Evolutionary conservation across 2,888 invertebrate species (phyloP).

Genomic region (Geophilus truncorum): DNA sequence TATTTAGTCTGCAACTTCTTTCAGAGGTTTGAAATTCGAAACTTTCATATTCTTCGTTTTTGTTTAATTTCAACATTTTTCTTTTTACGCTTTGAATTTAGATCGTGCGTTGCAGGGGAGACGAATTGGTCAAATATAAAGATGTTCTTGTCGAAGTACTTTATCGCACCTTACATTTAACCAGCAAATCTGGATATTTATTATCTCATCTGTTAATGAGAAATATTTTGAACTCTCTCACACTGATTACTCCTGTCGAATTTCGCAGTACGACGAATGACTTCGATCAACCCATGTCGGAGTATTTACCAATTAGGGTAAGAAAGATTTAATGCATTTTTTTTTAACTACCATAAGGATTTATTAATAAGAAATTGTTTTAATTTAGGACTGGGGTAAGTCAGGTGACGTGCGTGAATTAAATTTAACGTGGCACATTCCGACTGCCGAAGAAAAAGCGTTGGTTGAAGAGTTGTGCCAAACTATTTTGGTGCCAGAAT

Average conservation of each 20-base stretch:
- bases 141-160: conserved; percentile 62
- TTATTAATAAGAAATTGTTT: neutral
- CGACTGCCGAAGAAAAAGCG: conserved; percentile 62
- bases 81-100: conserved; percentile 46
- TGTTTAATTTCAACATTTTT: neutral
- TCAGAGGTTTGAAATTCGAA: conserved; percentile 56
- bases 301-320: conserved; percentile 64
- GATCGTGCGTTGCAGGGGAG: conserved; percentile 63
- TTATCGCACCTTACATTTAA: conserved; percentile 63
- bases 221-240: conserved; percentile 57
- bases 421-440: conserved; percentile 71
- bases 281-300: conserved; percentile 60
- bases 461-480: conserved; percentile 60
- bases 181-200: conserved; percentile 61
- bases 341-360: neutral
- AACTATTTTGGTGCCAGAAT: conserved; percentile 58
- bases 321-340: conserved; percentile 33
- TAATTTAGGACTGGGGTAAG: conserved; percentile 69
- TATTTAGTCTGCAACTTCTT: conserved; percentile 70
- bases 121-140: conserved; percentile 61
- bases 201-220: conserved; percentile 60
- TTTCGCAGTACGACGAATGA: conserved; percentile 59
- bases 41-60: conserved; percentile 1
- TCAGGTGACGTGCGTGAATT: conserved; percentile 61
- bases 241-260: conserved; percentile 59